These are phyloP conservation scores for Ditula angustiorana DNA, from an alignment of 2,888 invertebrate species.

Conservation along the genomic window DNA sequence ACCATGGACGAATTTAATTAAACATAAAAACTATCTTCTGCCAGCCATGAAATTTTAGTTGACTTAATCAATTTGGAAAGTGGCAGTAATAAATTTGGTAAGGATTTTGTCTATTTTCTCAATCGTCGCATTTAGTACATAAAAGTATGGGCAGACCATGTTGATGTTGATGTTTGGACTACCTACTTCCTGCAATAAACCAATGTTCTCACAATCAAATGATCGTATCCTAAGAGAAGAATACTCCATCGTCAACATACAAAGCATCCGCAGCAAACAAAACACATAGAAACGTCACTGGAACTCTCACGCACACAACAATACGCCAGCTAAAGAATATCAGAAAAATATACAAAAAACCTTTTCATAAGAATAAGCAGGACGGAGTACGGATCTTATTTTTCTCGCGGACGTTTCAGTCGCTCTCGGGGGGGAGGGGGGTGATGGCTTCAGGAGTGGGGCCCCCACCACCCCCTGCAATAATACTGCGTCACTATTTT, in stretches of 20 bases:
- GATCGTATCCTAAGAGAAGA: background rate
- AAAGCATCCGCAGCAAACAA: background rate
- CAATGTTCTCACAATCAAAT: background rate
- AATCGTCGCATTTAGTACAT: too few species aligned
- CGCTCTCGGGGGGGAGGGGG: constrained; percentile 70
- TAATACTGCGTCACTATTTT: constrained; percentile 87
- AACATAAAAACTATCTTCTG: too few species aligned
- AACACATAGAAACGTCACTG: constrained; percentile 52
- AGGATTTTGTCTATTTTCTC: too few species aligned
- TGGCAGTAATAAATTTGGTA: too few species aligned
- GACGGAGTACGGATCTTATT: constrained; percentile 85
- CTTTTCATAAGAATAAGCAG: constrained; percentile 83
- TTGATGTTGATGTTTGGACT: too few species aligned
- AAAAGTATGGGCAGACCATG: too few species aligned
- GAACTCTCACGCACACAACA: constrained; percentile 70
- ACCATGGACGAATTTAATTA: too few species aligned
- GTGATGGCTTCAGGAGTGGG: constrained; percentile 57
- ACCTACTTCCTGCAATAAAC: too few species aligned
- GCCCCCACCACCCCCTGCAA: constrained; percentile 78
- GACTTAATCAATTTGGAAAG: too few species aligned
- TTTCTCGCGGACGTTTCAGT: constrained; percentile 86
- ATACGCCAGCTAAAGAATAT: constrained; percentile 61
- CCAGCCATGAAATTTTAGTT: too few species aligned
- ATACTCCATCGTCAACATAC: background rate
- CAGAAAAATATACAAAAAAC: constrained; percentile 81